Evolutionary conservation across 37 sponge, comb jelly and placozoan species (phyloP).

Genomic region (Mnemiopsis leidyi): DNA sequence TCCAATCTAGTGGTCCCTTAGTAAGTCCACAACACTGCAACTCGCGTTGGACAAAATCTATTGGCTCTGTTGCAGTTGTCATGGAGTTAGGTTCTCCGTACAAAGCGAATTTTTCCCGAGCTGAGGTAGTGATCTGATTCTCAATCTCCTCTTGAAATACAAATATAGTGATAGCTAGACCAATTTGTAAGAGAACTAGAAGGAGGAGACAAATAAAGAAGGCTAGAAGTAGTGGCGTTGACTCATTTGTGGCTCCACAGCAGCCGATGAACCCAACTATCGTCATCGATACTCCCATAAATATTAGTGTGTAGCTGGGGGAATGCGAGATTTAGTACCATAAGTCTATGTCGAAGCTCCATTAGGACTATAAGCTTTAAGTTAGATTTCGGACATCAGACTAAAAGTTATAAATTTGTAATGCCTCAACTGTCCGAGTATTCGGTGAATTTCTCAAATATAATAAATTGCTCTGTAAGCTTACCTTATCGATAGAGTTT

Average conservation of each 20-base stretch:
- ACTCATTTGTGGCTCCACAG: not conserved
- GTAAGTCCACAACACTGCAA: not conserved
- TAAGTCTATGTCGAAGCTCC: no score
- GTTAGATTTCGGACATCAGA: no score
- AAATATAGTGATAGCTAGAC: not conserved
- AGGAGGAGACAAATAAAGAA: not conserved
- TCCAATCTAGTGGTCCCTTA: conserved; percentile 16
- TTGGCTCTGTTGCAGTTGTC: not conserved
- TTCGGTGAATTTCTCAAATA: no score
- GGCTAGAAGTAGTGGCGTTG: not conserved
- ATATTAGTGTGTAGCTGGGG: not conserved
- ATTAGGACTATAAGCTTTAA: no score
- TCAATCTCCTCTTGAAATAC: conserved; percentile 4
- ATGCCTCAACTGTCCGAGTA: no score
- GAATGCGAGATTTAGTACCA: no score
- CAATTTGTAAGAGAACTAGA: not conserved
- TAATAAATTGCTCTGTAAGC: no score
- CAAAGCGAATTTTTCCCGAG: not conserved
- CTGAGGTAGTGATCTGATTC: not conserved
- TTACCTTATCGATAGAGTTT: not conserved
- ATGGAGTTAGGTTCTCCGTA: not conserved
- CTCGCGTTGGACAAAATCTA: not conserved
- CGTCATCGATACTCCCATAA: not conserved
- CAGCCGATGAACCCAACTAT: not conserved
- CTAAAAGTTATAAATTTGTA: no score